These are phyloP conservation scores for Gouania willdenowi DNA, from an alignment of 2,797 vertebrate genomes.

Conservation along the genomic window DNA sequence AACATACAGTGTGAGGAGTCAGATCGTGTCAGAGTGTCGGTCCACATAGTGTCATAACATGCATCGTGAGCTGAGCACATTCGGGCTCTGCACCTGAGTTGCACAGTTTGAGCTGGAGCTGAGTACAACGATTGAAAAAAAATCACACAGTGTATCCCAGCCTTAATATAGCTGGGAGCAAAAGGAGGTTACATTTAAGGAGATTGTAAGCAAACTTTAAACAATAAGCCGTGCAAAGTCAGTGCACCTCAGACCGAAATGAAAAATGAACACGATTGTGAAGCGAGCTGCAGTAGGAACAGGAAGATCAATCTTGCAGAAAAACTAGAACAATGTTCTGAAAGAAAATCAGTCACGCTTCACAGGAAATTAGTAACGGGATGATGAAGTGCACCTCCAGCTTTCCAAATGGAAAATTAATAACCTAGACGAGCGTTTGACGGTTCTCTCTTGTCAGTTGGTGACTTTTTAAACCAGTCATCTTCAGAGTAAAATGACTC, in stretches of 20 bases:
- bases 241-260: slow-evolving; percentile 15
- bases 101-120: too few species aligned
- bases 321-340: slow-evolving; percentile 28
- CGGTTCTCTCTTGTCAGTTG: slow-evolving; percentile 25
- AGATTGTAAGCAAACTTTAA: slow-evolving; percentile 12
- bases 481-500: not conserved
- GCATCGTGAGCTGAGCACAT: too few species aligned
- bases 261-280: slow-evolving; percentile 32
- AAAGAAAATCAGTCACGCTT: slow-evolving; percentile 46
- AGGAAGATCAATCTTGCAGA: slow-evolving; percentile 31
- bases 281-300: not conserved
- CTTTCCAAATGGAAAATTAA: slow-evolving; percentile 49
- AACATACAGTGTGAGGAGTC: too few species aligned
- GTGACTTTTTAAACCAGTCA: slow-evolving; percentile 40
- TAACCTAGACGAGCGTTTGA: slow-evolving; percentile 47
- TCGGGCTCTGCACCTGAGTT: too few species aligned
- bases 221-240: slow-evolving; percentile 15
- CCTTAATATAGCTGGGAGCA: not conserved
- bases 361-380: slow-evolving; percentile 28
- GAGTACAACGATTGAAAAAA: too few species aligned
- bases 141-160: too few species aligned
- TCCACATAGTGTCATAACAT: too few species aligned
- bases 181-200: not conserved
- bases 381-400: slow-evolving; percentile 47
- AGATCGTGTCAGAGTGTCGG: too few species aligned